These are phyloP conservation scores for Pampus argenteus DNA, from an alignment of 2,797 vertebrate genomes.

Conservation along the genomic window DNA sequence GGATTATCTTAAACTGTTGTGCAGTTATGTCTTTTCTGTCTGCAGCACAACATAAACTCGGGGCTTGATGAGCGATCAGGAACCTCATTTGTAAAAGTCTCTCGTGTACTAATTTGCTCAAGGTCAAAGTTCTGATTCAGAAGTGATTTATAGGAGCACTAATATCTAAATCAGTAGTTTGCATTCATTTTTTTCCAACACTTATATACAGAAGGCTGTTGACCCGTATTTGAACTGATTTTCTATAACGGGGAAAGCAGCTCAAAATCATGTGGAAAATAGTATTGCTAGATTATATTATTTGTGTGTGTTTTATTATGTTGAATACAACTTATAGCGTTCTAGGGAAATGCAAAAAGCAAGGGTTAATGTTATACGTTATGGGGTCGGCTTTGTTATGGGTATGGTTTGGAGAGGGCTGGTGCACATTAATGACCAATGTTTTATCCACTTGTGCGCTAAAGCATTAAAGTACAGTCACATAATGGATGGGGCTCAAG, in stretches of 20 bases:
- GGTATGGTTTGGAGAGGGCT: constrained; percentile 53
- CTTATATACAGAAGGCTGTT: constrained; percentile 19
- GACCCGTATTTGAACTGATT: constrained; percentile 14
- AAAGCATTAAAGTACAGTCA: constrained; percentile 50
- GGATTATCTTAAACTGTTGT: constrained; percentile 56
- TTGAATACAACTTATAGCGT: not conserved
- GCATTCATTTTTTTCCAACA: not conserved
- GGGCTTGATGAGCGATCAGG: constrained; percentile 21
- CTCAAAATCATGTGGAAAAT: not conserved
- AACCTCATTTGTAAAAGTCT: constrained; percentile 42
- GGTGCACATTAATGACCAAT: constrained; percentile 58
- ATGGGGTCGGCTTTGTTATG: constrained; percentile 52
- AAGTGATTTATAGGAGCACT: constrained; percentile 43
- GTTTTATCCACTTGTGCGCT: constrained; percentile 65
- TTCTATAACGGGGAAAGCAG: not conserved
- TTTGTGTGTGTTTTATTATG: not conserved
- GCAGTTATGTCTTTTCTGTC: constrained; percentile 45
- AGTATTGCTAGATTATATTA: not conserved
- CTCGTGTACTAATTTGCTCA: constrained; percentile 22
- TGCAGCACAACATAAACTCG: constrained; percentile 30
- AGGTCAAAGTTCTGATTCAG: constrained; percentile 54
- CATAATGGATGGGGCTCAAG: constrained; percentile 62
- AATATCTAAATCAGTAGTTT: constrained; percentile 42
- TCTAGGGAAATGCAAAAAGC: constrained; percentile 13
- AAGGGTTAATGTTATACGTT: constrained; percentile 45